These are phyloP conservation scores for Beris chalybata DNA, from an alignment of 2,888 invertebrate genomes.

Conservation along the genomic window DNA sequence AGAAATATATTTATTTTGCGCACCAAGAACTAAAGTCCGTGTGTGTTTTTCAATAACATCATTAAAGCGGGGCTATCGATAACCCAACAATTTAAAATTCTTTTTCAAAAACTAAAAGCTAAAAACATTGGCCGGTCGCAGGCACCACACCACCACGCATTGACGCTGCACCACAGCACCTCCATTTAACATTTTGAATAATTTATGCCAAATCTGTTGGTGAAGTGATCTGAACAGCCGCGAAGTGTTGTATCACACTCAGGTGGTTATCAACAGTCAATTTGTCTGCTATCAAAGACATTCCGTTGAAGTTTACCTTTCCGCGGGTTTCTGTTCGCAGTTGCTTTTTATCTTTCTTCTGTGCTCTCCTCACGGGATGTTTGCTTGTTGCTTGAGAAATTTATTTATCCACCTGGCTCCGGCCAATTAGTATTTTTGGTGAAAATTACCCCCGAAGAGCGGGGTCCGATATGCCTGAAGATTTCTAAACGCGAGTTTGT, in stretches of 20 bases:
- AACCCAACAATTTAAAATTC: too few species aligned
- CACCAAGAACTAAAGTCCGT: too few species aligned
- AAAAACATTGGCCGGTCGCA: too few species aligned
- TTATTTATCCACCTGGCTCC: slow-evolving; percentile 37
- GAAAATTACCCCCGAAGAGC: neutral
- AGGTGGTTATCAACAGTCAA: slow-evolving; percentile 36
- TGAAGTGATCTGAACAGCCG: slow-evolving; percentile 4
- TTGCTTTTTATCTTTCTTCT: slow-evolving; percentile 34
- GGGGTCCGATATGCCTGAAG: slow-evolving; percentile 5
- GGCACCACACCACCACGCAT: too few species aligned
- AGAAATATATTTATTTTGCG: too few species aligned
- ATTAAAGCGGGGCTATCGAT: too few species aligned
- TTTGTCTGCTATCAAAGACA: slow-evolving; percentile 36
- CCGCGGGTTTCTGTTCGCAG: slow-evolving; percentile 26
- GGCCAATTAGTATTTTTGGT: slow-evolving; percentile 33
- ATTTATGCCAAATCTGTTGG: too few species aligned
- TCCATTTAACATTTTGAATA: too few species aligned
- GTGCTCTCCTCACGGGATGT: slow-evolving; percentile 28
- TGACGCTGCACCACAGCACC: too few species aligned
- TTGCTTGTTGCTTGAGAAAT: slow-evolving; percentile 31
- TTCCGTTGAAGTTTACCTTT: slow-evolving; percentile 32
- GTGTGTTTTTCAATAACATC: too few species aligned
- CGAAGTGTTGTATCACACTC: slow-evolving; percentile 33
- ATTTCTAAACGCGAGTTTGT: too few species aligned
- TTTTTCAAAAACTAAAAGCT: too few species aligned